phyloP scores from a whole-genome alignment of 2,797 vertebrate genomes.

The Lindbergichthys nudifrons region DNA sequence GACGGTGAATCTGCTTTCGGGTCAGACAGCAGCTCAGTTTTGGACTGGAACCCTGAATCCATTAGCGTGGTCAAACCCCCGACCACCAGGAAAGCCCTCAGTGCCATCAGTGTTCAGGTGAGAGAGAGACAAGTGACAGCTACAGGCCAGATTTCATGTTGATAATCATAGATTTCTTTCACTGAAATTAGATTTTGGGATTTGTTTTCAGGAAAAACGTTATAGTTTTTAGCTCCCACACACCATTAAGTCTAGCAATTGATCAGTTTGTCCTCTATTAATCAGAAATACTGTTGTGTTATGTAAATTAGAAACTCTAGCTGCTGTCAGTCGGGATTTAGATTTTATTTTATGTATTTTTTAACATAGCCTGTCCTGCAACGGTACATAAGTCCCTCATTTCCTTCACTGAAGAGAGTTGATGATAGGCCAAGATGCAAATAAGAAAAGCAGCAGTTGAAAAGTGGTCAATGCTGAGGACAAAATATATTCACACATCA shows the following conservation, averaged over 20 bases:
- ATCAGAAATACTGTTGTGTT: not conserved
- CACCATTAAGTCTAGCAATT: not conserved
- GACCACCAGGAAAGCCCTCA: slow-evolving; percentile 85
- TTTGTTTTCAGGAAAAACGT: not conserved
- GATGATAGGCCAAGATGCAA: not conserved
- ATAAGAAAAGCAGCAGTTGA: not conserved
- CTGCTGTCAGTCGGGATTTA: not conserved
- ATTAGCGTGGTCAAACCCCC: slow-evolving; percentile 71
- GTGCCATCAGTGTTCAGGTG: slow-evolving; percentile 88
- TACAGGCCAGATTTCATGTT: not conserved
- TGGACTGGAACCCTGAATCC: slow-evolving; percentile 86
- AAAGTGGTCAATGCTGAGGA: not conserved
- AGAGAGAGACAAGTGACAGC: not conserved
- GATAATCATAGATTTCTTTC: too few relatives aligned
- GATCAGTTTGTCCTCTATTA: not conserved
- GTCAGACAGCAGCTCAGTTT: slow-evolving; percentile 82
- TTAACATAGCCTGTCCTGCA: not conserved
- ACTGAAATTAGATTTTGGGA: not conserved
- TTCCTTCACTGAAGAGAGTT: rapidly evolving
- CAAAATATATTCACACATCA: not conserved
- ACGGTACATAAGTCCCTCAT: not conserved
- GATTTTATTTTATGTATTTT: not conserved
- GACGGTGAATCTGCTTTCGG: slow-evolving; percentile 85
- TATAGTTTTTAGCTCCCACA: not conserved
- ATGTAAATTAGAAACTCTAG: not conserved